phyloP scores from a whole-genome alignment of 1,140 invertebrate species.

The Pectinophora gossypiella region DNA sequence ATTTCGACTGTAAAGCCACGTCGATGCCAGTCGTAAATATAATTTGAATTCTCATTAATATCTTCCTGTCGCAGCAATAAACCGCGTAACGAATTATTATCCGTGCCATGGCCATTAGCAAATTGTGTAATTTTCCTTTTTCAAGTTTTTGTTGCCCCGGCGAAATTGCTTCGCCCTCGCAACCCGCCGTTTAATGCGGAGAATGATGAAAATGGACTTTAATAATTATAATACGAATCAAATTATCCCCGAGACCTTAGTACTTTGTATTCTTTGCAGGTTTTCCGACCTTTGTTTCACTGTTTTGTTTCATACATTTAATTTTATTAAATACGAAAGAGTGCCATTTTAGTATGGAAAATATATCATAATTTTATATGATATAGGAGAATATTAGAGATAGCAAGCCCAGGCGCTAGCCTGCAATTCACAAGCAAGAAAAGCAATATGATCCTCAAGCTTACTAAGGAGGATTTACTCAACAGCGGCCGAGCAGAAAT shows the following conservation, averaged over 20 bases:
- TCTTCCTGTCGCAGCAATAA: conserved; percentile 37
- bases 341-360: too few relatives aligned
- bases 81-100: conserved; percentile 53
- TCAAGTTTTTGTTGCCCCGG: conserved; percentile 58
- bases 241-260: conserved; percentile 22
- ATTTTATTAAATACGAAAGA: neutral
- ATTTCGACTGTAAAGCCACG: neutral
- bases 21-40: conserved; percentile 16
- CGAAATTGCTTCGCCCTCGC: conserved; percentile 61
- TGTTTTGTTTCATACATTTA: neutral
- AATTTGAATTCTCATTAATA: conserved; percentile 40
- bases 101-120: conserved; percentile 53
- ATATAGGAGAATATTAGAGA: neutral
- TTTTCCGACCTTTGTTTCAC: neutral
- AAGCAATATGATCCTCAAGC: neutral
- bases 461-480: neutral
- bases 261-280: neutral
- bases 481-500: neutral
- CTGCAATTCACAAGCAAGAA: neutral
- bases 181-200: conserved; percentile 48
- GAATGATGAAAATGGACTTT: conserved; percentile 64
- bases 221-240: conserved; percentile 51
- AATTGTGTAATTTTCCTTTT: conserved; percentile 71
- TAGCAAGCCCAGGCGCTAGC: neutral
- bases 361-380: too few relatives aligned